A percentile compares a stretch with the other conserved stretches of the same genome.
These are phyloP conservation scores for Pyrrhia umbra DNA, from an alignment of 2,888 invertebrate species.

Conservation along the genomic window DNA sequence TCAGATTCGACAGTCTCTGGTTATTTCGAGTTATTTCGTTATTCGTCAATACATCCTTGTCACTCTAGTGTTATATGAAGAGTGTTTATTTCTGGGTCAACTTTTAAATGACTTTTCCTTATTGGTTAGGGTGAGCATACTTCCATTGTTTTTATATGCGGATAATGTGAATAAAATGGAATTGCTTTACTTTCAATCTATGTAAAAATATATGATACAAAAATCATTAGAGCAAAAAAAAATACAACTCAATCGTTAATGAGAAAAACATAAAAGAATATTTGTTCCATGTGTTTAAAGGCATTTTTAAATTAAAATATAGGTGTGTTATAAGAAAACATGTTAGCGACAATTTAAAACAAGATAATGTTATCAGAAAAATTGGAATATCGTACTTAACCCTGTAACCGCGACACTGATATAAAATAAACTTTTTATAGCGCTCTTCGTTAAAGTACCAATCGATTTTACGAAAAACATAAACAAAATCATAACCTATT, in stretches of 20 bases:
- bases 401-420: slow-evolving; percentile 46
- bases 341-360: slow-evolving; percentile 4
- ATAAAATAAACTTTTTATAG: too few species aligned
- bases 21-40: slow-evolving; percentile 32
- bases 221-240: neutral
- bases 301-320: neutral
- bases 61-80: slow-evolving; percentile 37
- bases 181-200: too few species aligned
- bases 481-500: too few species aligned
- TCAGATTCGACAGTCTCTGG: slow-evolving; percentile 60
- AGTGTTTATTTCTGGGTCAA: slow-evolving; percentile 41
- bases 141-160: too few species aligned
- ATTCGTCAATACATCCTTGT: slow-evolving; percentile 56
- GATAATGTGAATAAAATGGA: too few species aligned
- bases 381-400: slow-evolving; percentile 36
- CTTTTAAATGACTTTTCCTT: neutral
- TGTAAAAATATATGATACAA: too few species aligned
- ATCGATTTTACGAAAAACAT: too few species aligned
- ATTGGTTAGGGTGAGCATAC: too few species aligned
- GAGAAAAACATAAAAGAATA: too few species aligned
- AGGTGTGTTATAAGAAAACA: neutral
- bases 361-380: neutral
- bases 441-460: too few species aligned
- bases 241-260: neutral
- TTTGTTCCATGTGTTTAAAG: neutral